These are phyloP conservation scores for Tromatobia lineatoria DNA, from an alignment of 2,888 invertebrate species.

Conservation along the genomic window DNA sequence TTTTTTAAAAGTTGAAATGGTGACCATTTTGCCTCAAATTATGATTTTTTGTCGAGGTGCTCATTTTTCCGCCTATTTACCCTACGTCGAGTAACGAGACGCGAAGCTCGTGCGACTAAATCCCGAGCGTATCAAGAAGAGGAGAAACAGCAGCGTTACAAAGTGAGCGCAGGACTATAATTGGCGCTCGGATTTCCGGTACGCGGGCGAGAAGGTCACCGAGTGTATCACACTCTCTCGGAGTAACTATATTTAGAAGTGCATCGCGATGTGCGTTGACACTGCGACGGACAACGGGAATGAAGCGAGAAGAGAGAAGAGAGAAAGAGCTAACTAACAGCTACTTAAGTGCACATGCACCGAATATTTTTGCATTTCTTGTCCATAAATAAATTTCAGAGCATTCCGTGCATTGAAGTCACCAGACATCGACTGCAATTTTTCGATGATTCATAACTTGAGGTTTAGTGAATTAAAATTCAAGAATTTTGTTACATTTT, in stretches of 20 bases:
- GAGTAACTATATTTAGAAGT: conserved; percentile 75
- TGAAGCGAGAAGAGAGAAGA: conserved; percentile 32
- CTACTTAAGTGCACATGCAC: neutral
- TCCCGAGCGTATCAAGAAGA: neutral
- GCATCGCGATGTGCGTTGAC: conserved; percentile 60
- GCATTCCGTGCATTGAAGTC: neutral
- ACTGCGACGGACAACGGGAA: conserved; percentile 49
- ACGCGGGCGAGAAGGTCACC: conserved; percentile 75
- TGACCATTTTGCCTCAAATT: no score
- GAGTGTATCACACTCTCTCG: conserved; percentile 63
- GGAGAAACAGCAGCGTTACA: conserved; percentile 41
- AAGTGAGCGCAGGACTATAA: conserved; percentile 67
- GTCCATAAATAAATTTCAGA: conserved; percentile 10
- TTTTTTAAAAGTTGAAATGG: no score
- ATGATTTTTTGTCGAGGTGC: no score
- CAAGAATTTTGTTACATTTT: neutral
- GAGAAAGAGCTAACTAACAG: neutral
- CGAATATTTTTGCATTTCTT: conserved; percentile 4
- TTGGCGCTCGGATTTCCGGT: conserved; percentile 76
- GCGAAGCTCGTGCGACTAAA: neutral
- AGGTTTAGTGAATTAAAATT: neutral
- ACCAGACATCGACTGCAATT: neutral
- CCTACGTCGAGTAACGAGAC: conserved; percentile 6
- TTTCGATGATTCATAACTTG: neutral
- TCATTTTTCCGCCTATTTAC: no score